Percentiles rank a stretch among this genome's conserved stretches.
Evolutionary conservation across 2,888 invertebrate genomes (phyloP).

Genomic region (Drosophila buzzatii): DNA sequence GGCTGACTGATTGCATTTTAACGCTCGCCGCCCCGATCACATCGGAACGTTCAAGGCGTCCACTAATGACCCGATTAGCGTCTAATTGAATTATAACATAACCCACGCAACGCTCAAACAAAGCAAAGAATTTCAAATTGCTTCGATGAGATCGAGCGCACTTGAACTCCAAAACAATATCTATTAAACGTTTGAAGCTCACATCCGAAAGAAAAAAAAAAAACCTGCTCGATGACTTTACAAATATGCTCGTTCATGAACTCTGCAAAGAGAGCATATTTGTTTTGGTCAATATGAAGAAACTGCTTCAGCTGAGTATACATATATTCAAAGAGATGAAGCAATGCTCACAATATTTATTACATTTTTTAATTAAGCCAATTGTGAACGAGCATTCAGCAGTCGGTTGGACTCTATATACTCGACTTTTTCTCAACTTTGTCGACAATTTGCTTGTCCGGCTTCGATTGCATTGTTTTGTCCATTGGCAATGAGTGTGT

Average conservation of each 20-base stretch:
- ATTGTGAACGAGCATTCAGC: neutral
- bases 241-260: slow-evolving; percentile 18
- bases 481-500: slow-evolving; percentile 29
- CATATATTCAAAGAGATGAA: no score
- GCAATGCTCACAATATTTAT: neutral
- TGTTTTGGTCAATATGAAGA: neutral
- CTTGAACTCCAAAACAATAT: slow-evolving; percentile 57
- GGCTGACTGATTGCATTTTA: slow-evolving; percentile 66
- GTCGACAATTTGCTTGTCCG: slow-evolving; percentile 32
- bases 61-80: slow-evolving; percentile 69
- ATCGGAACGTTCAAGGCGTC: slow-evolving; percentile 28
- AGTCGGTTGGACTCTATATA: neutral
- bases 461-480: slow-evolving; percentile 28
- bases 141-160: slow-evolving; percentile 53
- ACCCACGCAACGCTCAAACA: slow-evolving; percentile 51
- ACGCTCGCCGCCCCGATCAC: slow-evolving; percentile 13
- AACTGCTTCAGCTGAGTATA: neutral
- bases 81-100: slow-evolving; percentile 70
- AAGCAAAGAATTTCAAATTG: slow-evolving; percentile 39
- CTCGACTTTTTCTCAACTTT: neutral
- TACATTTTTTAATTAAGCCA: neutral
- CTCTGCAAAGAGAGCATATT: neutral
- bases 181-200: slow-evolving; percentile 26
- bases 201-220: slow-evolving; percentile 9
- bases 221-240: slow-evolving; percentile 41